Evolutionary conservation across 2,888 invertebrate species (phyloP).

Genomic region (Lycia hirtaria): DNA sequence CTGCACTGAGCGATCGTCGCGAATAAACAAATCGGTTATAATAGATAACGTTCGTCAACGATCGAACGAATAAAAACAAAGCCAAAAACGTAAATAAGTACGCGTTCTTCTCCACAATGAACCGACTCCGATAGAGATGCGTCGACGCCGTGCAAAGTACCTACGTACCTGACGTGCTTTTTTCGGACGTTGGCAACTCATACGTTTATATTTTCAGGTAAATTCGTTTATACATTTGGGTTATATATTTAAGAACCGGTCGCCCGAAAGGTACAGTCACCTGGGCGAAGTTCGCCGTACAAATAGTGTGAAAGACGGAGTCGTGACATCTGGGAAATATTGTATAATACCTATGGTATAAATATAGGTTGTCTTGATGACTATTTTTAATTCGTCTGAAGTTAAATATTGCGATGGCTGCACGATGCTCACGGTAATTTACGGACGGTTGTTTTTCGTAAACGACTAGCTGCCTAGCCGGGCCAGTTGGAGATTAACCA

Average conservation of each 20-base stretch:
- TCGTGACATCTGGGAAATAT: slow-evolving; percentile 67
- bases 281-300: slow-evolving; percentile 53
- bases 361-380: slow-evolving; percentile 59
- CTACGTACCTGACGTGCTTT: slow-evolving; percentile 61
- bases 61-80: slow-evolving; percentile 59
- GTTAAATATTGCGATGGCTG: slow-evolving; percentile 52
- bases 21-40: slow-evolving; percentile 73
- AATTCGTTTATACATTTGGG: slow-evolving; percentile 45
- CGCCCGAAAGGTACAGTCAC: slow-evolving; percentile 56
- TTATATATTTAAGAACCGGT: slow-evolving; percentile 32
- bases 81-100: slow-evolving; percentile 58
- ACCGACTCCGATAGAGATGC: slow-evolving; percentile 63
- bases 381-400: slow-evolving; percentile 73
- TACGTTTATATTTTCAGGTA: slow-evolving; percentile 57
- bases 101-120: slow-evolving; percentile 68
- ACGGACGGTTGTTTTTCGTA: slow-evolving; percentile 29
- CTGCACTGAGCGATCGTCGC: slow-evolving; percentile 75
- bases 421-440: slow-evolving; percentile 47
- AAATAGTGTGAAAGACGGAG: slow-evolving; percentile 63
- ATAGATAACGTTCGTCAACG: slow-evolving; percentile 75
- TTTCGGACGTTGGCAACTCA: slow-evolving; percentile 68
- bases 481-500: slow-evolving; percentile 15
- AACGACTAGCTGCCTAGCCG: slow-evolving; percentile 14
- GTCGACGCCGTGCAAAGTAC: slow-evolving; percentile 60
- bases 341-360: slow-evolving; percentile 56